Evolutionary conservation across 2,888 invertebrate genomes (phyloP), one percentile per base, ranked within the genome.

Genomic region (Andrena flavipes): DNA sequence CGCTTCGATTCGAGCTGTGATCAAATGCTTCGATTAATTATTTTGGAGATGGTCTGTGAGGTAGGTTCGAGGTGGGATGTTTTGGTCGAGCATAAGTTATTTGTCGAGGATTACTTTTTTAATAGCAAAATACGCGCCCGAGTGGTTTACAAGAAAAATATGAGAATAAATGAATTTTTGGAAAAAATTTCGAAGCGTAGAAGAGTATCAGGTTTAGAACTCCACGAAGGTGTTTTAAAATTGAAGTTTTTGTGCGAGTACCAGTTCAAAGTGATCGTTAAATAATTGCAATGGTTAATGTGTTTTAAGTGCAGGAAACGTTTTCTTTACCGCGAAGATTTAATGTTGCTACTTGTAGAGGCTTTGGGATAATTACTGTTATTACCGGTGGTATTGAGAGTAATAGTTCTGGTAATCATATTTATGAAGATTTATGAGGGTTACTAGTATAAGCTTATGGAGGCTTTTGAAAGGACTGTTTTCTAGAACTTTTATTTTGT

Each of bases 331-430:
- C 26, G 13, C 2, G 3, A 10, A 49, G 13, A 23, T 23, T 20
- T 23, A 10, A 5, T 10, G 10, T n/a, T 26, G 13, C 4, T 56
- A 33, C 6, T 10, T 26, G 6, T 8, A n/a, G 0, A 29, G 16
- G 42, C 42, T 16, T 42, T 13, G 42, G 42, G 26, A 13, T 59
- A 64, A 71, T 48, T 30, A 54, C 10, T n/a, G 30, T 20, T 20
- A 54, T 56, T 69, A 42, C 29, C 23, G 4, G 13, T 26, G 29
- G 16, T 8, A 54, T 42, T 63, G 42, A 33, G n/a, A 16, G 7
- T 54, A 54, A 63, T 29, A 49, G 51, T 64, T 76, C 69, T 56
- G 48, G 13, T 69, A 69, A 51, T 30, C 62, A 23, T 7, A 42
- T 8, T 42, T 42, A 42, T 42, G 20, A 35, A 13, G 10, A 54